Evolutionary conservation across 2,888 invertebrate genomes (phyloP), one percentile per base, ranked within the genome.

Genomic region (Balanococcus diminutus): DNA sequence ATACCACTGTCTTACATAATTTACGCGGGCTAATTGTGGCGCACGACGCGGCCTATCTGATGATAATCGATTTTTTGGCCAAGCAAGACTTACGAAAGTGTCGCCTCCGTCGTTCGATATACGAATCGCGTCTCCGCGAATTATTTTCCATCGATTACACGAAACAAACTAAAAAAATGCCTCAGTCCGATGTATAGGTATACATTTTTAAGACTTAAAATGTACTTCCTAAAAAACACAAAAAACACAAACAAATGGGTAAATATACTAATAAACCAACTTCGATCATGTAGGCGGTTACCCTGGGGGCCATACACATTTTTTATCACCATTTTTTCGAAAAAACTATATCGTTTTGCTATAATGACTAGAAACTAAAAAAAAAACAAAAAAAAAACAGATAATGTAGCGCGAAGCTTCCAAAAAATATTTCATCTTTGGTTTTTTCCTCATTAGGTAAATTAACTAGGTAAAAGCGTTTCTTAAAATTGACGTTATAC

Each of bases 401-500:
- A n/a, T 79, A 36, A 11, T 79, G 36, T 79, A 79, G 36, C 32
- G 36, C 19, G 19, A 79, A 67, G 36, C 32, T 32, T 31, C 75
- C 11, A 31, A 32, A 75, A 5, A 51, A 5, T 51, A n/a, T 31
- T 75, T 75, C 32, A 25, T 81, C n/a, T n/a, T n/a, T n/a, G n/a
- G n/a, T n/a, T 51, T 28, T 42, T 16, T 3, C 28, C 16, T 39
- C 81, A 39, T 32, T 39, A 36, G 75, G 22, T 25, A 72, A 11
- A 82, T 82, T 28, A 25, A 82, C 81, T 81, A 81, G 9, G 2
- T 39, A 82, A 82, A 82, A 82, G 82, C 82, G 56, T 32, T 31
- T 51, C 31, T 82, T 85, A 72, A 85, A 79, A 85, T 85, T 46
- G 85, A 85, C 75, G 19, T 79, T 42, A 46, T 75, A 85, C 79